Evolutionary conservation across 2,113 vertebrate genomes (phyloP), one percentile per base, ranked within the genome.

Genomic region (Eudorcas thomsonii): DNA sequence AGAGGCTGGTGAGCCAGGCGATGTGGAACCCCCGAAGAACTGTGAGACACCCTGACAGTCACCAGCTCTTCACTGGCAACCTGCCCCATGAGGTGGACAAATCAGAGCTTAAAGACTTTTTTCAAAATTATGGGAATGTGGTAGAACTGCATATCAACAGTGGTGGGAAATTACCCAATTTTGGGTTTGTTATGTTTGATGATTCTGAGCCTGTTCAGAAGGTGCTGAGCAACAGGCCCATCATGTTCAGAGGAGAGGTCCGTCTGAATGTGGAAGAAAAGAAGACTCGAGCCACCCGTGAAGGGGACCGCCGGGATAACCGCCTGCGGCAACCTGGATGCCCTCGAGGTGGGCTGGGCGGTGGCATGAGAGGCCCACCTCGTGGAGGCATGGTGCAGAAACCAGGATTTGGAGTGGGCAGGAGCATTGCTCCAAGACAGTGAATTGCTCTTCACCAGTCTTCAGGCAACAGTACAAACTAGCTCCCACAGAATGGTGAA

Each of bases 181-280:
- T 99, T 97, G 99, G 99, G 52, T 99, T 99, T 90, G 99, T 99
- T 98, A 99, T 99, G 57, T 99, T 99, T 97, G 99, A 99, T 93
- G 99, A 99, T 98, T 99, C 99, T 84, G 99, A 99, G 71, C 99
- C 99, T 1, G 99, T 99, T 84, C 99, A 99, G 99, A 99, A 99
- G 98, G 99, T 99, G 98, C 99, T 99, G 95, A 99, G 98, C 98
- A 99, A 98, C 99, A 99, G 99, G 99, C 99, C 99, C 91, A 99
- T 99, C 98, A 99, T 99, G 99, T 99, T 99, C 98, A 97, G 99
- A 97, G 99, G 99, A 16, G 99, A 99, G 21, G 99, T 99, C 26
- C 99, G 99, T 39, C 99, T 99, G 96, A 99, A 99, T 0, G 99
- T 99, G 97, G 99, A 99, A 97, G 99, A 99, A 98, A 99, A 99